Base-by-base conservation (phyloP, 2,797 vertebrate genomes). In the Rousettus madagascariensis region DNA sequence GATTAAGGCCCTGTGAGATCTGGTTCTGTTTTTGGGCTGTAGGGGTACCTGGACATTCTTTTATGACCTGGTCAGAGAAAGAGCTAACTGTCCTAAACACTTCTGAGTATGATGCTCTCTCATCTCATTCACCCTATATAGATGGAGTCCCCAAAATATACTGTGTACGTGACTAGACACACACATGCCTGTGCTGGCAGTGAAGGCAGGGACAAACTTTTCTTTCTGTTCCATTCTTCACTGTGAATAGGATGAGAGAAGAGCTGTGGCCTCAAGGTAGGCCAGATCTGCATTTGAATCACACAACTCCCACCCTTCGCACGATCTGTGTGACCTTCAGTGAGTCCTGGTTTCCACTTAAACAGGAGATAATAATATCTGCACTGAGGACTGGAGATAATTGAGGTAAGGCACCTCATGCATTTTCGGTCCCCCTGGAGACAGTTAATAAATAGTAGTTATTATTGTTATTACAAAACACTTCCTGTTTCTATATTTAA, bases 391-490 rank as follows among this genome's bases (percentile, higher is more conserved):
- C 7, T 53, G 9, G 26, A 57, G 57, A 77, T 63, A 68, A 66
- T 26, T 33, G 49, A 20, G 24, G 6, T 33, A 80, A 79, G 87
- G 22, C 20, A 38, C 24, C 16, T 10, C 53, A 33, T 3, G 51
- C n/a, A 68, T 63, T 95, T 82, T 55, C 16, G 33, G 15, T 16
- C 2, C 28, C 1, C 28, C 3, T 89, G 36, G 68, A 59, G 53
- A 53, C 2, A 84, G 69, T 79, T 86, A 71, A 46, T 43, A 57
- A 57, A 74, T 80, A 49, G 24, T 43, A 74, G 51, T 65, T 69
- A 84, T 69, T 87, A 86, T 53, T 69, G 68, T 49, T 77, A 30
- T 72, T 89, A 80, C 13, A 57, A 43, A 88, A 83, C 30, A 0
- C 8, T 8, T 55, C 3, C 74, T 80, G 33, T 69, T 43, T 16